These are phyloP conservation scores for Talpa occidentalis DNA, from an alignment of 2,113 vertebrate species.

Conservation along the genomic window DNA sequence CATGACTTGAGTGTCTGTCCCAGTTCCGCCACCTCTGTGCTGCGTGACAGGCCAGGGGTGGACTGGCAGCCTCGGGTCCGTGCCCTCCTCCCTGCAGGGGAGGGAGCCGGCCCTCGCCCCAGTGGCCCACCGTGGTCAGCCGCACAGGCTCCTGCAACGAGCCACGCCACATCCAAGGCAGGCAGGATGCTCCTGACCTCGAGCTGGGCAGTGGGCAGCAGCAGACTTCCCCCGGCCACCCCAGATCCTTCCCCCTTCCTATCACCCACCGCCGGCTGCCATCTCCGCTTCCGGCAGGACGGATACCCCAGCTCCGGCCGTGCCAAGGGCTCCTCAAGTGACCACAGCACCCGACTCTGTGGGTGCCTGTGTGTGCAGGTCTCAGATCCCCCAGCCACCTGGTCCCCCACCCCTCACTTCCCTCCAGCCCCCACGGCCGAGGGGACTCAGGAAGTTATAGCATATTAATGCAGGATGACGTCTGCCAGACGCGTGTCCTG, in stretches of 20 bases:
- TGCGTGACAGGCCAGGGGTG: not conserved
- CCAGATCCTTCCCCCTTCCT: not conserved
- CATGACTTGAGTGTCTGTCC: not conserved
- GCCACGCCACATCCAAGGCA: too few species aligned
- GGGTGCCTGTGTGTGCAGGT: rapidly evolving
- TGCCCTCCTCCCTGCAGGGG: not conserved
- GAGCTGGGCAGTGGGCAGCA: not conserved
- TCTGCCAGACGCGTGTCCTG: constrained; percentile 18
- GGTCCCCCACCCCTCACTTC: not conserved
- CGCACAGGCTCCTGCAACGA: too few species aligned
- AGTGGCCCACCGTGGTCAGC: too few species aligned
- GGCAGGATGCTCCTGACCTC: too few species aligned
- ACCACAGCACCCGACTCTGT: not conserved
- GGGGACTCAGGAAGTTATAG: constrained; percentile 55
- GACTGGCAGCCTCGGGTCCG: too few species aligned
- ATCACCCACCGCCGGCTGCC: constrained; percentile 48
- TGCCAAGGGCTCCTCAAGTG: not conserved
- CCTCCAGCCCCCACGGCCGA: not conserved
- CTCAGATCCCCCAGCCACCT: not conserved
- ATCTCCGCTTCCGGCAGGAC: constrained; percentile 48
- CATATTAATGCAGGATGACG: constrained; percentile 61
- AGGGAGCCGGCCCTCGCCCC: too few species aligned
- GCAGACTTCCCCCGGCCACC: not conserved
- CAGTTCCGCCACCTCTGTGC: not conserved
- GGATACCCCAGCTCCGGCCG: not conserved